Base-by-base conservation (phyloP, 2,113 vertebrate genomes). In the Columbina picui region DNA sequence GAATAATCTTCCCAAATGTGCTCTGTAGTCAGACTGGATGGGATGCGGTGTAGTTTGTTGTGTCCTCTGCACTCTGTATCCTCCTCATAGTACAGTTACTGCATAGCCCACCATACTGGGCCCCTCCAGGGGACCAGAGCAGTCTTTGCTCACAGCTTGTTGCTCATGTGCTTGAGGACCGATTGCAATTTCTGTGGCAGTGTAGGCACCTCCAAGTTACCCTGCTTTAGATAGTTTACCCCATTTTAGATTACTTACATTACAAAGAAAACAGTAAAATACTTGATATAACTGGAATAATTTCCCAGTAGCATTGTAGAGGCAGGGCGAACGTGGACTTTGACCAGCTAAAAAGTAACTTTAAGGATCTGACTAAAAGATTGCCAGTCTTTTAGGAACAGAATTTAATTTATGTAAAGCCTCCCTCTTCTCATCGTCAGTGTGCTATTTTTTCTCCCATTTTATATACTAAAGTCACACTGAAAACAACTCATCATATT, bases 1-100 rank as follows among this genome's bases (percentile, higher is more conserved):
- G 76, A 81, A 78, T 71, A 92, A 68, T 86, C 56, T 75, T 90
- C 77, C 57, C 59, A 77, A 80, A 60, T 47, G 76, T 89, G 71
- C 25, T 84, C 79, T 75, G 16, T 3, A 60, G 63, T 73, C 38
- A 43, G 59, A 59, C 34, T 57, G 68, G 39, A 21, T 38, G 86
- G 56, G 52, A 14, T 71, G 36, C 57, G 19, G 29, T 3, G 2
- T 2, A 32, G 43, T 8, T 56, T 32, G 52, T 38, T 3, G 1
- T 65, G 41, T 63, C 29, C 41, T 83, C 32, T 43, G 21, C 2
- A 12, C 27, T 91, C 52, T 49, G n/a, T 60, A 10, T 59, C 56
- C 29, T 27, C 34, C 43, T 80, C 67, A 10, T 60, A 27, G 19
- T 22, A 14, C 20, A 38, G 2, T 29, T 53, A 20, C 18, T 43